A percentile compares a stretch with the other conserved stretches of the same genome.
Evolutionary conservation across 2,797 vertebrate genomes (phyloP).

Genomic region (Aulostomus chinensis): DNA sequence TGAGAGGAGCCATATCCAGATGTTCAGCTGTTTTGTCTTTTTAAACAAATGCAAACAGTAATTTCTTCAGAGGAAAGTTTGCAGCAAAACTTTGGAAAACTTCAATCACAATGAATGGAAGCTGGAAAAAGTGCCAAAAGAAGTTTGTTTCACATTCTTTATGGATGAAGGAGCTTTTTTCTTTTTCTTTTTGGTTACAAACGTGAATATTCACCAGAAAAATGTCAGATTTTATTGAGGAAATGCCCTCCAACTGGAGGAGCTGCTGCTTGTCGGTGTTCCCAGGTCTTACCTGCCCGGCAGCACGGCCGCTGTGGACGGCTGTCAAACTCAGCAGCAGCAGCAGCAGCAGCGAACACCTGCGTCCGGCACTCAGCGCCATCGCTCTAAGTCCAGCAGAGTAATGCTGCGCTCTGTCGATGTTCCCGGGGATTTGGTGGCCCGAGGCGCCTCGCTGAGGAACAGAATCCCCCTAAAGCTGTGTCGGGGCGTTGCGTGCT

Average conservation of each 20-base stretch:
- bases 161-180: no score
- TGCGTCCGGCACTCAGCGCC: constrained; percentile 58
- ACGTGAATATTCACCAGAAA: no score
- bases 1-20: constrained; percentile 46
- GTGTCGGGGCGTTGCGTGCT: neutral
- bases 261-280: neutral
- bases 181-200: no score
- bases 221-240: no score
- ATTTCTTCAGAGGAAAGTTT: constrained; percentile 9
- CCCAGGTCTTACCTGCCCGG: constrained; percentile 76
- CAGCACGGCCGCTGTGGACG: constrained; percentile 56
- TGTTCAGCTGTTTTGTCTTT: constrained; percentile 19
- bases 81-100: neutral
- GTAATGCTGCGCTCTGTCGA: neutral
- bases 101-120: neutral
- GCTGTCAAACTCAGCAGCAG: constrained; percentile 74
- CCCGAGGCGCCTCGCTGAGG: neutral
- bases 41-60: neutral
- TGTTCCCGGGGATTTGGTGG: constrained; percentile 1
- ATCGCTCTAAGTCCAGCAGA: constrained; percentile 47
- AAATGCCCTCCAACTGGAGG: no score
- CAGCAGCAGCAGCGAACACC: constrained; percentile 75
- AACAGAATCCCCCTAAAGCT: constrained; percentile 1
- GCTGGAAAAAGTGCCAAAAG: neutral
- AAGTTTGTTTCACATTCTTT: neutral